Evolutionary conservation across 2,797 vertebrate species (phyloP).

Genomic region (Cirrhinus molitorella): DNA sequence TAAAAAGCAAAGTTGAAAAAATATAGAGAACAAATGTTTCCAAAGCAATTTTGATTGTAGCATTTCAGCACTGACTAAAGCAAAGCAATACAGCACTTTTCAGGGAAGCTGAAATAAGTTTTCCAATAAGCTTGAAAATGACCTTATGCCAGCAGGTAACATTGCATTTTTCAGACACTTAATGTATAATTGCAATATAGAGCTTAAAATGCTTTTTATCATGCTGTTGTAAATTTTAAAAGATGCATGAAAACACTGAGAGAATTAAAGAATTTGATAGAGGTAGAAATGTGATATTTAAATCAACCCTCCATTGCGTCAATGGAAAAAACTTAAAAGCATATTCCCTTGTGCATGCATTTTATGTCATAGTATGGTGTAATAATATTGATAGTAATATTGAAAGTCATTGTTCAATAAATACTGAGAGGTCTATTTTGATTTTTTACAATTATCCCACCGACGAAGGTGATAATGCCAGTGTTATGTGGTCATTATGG

Average conservation of each 20-base stretch:
- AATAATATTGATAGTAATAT: constrained; percentile 31
- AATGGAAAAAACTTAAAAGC: constrained; percentile 31
- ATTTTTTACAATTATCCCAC: constrained; percentile 41
- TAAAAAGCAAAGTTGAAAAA: constrained; percentile 43
- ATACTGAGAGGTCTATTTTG: constrained; percentile 27
- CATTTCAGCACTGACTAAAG: constrained; percentile 47
- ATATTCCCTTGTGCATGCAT: constrained; percentile 52
- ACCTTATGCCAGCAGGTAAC: constrained; percentile 41
- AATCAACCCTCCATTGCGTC: constrained; percentile 34
- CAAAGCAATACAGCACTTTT: constrained; percentile 53
- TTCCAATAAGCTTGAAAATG: constrained; percentile 38
- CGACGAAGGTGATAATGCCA: constrained; percentile 43
- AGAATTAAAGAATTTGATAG: constrained; percentile 22
- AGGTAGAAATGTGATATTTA: constrained; percentile 26
- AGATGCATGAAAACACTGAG: constrained; percentile 27
- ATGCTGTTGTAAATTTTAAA: constrained; percentile 18
- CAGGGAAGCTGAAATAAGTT: constrained; percentile 28
- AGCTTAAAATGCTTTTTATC: constrained; percentile 12
- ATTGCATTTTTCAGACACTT: constrained; percentile 10
- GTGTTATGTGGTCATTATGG: constrained; percentile 49
- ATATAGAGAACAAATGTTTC: constrained; percentile 11
- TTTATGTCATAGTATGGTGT: constrained; percentile 34
- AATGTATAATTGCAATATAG: neutral
- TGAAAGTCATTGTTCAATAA: constrained; percentile 12
- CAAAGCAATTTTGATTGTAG: constrained; percentile 37